Evolutionary conservation across 2,888 invertebrate genomes (phyloP).

Genomic region (Drosophila koepferae): DNA sequence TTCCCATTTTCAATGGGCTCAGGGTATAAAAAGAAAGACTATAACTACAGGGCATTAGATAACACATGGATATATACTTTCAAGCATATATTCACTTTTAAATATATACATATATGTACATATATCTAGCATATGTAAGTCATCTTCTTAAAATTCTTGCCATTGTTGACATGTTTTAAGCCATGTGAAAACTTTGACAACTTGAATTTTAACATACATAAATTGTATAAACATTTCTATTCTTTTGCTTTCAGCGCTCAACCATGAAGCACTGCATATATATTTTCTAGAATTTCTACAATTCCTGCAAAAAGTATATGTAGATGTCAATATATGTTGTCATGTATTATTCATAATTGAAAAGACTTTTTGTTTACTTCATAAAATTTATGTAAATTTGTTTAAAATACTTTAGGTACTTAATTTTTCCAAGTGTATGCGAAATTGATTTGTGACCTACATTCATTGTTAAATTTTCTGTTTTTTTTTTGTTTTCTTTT

Average conservation of each 20-base stretch:
- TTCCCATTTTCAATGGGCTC: too few species aligned
- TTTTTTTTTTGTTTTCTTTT: background rate
- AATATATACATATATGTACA: background rate
- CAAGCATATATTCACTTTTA: background rate
- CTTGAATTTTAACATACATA: background rate
- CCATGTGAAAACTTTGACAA: background rate
- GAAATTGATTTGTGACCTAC: conserved; percentile 40
- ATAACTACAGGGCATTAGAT: too few species aligned
- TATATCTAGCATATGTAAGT: background rate
- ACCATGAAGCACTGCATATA: background rate
- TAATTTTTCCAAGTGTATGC: conserved; percentile 5
- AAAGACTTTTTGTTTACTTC: background rate
- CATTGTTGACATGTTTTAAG: background rate
- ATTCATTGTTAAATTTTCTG: conserved; percentile 26
- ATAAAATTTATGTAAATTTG: background rate
- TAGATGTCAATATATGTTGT: background rate
- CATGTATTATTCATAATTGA: background rate
- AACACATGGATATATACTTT: too few species aligned
- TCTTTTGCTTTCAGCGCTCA: background rate
- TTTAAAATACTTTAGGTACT: background rate
- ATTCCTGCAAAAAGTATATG: background rate
- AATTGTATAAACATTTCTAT: conserved; percentile 1
- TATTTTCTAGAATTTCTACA: background rate
- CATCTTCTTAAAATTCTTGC: background rate
- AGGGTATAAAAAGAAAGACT: too few species aligned